phyloP scores from a whole-genome alignment of 2,113 vertebrate genomes.

The Malurus alboscapulatus region DNA sequence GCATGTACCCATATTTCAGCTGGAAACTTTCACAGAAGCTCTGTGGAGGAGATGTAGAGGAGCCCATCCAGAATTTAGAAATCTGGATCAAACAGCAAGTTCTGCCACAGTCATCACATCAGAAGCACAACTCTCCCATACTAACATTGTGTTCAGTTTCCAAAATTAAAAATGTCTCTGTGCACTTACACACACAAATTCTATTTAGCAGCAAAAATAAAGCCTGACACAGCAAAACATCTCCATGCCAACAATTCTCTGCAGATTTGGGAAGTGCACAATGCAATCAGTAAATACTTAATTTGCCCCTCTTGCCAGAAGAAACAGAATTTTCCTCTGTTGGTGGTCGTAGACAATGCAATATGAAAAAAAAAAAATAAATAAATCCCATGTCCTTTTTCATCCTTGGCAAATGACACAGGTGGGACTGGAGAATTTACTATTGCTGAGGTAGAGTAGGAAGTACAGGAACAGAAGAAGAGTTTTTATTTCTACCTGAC shows the following conservation, averaged over 20 bases:
- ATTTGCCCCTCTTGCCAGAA: background rate
- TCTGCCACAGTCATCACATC: background rate
- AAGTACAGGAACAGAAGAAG: background rate
- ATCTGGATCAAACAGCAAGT: background rate
- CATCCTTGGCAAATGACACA: background rate
- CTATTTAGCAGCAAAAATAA: background rate
- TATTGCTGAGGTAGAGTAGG: background rate
- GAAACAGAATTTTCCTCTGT: background rate
- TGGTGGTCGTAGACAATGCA: background rate
- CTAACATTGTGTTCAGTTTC: background rate
- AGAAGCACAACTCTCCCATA: background rate
- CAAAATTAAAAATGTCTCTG: background rate
- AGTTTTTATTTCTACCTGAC: background rate
- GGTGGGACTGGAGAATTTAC: background rate
- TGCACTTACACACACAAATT: background rate
- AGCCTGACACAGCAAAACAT: background rate
- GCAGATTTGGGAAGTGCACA: background rate
- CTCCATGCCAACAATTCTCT: background rate
- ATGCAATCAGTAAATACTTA: background rate
- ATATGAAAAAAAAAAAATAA: background rate
- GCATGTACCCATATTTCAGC: background rate
- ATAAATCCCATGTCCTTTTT: background rate
- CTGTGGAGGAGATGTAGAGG: background rate
- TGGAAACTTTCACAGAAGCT: background rate
- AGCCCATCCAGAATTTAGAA: background rate